Evolutionary conservation across 2,888 invertebrate species (phyloP), one percentile per base, ranked within the genome.

Genomic region (Drosophila planitibia): DNA sequence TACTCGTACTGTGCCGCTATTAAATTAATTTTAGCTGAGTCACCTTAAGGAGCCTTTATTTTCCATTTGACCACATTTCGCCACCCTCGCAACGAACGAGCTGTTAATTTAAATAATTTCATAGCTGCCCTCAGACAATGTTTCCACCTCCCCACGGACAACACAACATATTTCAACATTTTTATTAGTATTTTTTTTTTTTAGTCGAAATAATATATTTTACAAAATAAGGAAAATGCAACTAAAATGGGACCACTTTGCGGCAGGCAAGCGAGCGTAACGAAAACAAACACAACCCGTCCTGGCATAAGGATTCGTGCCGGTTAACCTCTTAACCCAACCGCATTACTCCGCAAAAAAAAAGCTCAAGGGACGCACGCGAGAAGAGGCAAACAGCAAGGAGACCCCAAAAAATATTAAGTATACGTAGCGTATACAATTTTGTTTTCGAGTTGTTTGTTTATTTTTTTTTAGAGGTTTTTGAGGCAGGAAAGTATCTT

Each of bases 361-460:
- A n/a, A 59, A 66, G 30, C 16, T 28, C 19, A 30, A 55, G 61
- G 74, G 74, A 74, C 57, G 72, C 79, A 70, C 70, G 69, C 72
- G 58, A 76, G 30, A 55, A 64, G 63, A 59, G 41, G 39, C 37
- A 30, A 54, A 53, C 53, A 19, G 52, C n/a, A 35, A 60, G 64
- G 32, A 57, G 39, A 49, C 37, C 33, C 44, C 65, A 16, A 41
- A 16, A 41, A 58, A 41, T 82, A 81, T 82, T 79, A 81, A 86
- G 89, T 85, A 89, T 87, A 89, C 89, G 84, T 69, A 64, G 68
- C 52, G 78, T 74, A 55, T 59, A 73, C 72, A 74, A 33, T 78
- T 58, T 62, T 30, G 57, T 39, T 63, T 14, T 63, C 28, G 58
- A 59, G 62, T 65, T 62, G 54, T 52, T 68, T 52, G 63, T 60